A percentile compares a stretch with the other conserved stretches of the same genome.
phyloP scores from a whole-genome alignment of 1,140 invertebrate species.

The Brachionus rubens region DNA sequence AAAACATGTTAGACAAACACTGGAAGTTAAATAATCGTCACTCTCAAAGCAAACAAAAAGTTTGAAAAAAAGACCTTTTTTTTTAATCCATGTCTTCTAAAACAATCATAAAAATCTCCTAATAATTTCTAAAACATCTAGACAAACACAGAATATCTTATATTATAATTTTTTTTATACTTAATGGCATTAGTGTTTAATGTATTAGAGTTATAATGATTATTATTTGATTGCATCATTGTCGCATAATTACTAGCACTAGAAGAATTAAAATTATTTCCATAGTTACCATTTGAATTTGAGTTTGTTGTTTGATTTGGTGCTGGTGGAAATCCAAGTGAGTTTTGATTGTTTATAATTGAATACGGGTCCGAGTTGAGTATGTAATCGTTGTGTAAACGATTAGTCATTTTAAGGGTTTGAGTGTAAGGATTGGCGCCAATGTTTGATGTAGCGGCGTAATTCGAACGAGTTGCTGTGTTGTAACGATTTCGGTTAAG shows the following conservation, averaged over 20 bases:
- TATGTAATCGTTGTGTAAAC: constrained; percentile 43
- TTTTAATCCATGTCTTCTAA: too few species aligned
- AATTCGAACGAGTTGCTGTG: constrained; percentile 1
- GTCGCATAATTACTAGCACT: constrained; percentile 15
- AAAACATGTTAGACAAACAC: too few species aligned
- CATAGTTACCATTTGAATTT: constrained; percentile 42
- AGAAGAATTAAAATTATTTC: neutral
- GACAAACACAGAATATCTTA: constrained; percentile 18
- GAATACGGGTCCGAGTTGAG: constrained; percentile 20
- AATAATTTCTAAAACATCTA: constrained; percentile 5
- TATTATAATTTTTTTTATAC: neutral
- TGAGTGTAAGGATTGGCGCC: constrained; percentile 23
- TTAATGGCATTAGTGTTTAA: constrained; percentile 40
- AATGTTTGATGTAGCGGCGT: neutral
- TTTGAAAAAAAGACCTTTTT: too few species aligned
- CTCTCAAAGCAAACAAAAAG: too few species aligned
- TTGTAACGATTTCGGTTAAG: constrained; percentile 25
- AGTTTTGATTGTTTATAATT: neutral
- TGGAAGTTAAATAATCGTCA: too few species aligned
- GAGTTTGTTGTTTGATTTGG: neutral
- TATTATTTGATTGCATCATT: neutral
- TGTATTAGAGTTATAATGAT: constrained; percentile 33
- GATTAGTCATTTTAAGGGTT: constrained; percentile 32
- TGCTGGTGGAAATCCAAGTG: neutral
- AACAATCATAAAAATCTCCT: too few species aligned